These are phyloP conservation scores for Sciurus carolinensis DNA, from an alignment of 2,797 vertebrate genomes.

Conservation along the genomic window DNA sequence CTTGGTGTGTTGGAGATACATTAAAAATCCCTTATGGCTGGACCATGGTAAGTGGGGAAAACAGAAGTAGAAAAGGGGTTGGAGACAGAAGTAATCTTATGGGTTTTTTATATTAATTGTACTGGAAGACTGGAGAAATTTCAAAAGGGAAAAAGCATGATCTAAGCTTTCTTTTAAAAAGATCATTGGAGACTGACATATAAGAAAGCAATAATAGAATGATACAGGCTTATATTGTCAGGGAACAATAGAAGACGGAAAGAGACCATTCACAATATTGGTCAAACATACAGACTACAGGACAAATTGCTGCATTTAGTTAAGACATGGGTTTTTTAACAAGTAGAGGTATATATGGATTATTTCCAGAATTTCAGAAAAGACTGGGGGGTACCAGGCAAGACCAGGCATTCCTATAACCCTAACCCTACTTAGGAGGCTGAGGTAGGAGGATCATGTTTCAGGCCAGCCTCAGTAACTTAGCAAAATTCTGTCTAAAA, in stretches of 20 bases:
- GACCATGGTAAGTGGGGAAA: background rate
- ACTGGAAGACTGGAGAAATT: background rate
- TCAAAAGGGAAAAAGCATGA: background rate
- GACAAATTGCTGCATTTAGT: background rate
- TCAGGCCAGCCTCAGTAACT: background rate
- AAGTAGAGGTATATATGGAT: background rate
- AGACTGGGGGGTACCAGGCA: background rate
- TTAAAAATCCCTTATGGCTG: background rate
- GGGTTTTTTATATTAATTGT: background rate
- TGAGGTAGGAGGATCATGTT: background rate
- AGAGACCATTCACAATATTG: background rate
- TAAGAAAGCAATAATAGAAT: background rate
- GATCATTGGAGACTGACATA: background rate
- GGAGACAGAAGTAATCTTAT: background rate
- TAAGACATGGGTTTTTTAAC: background rate
- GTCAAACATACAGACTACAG: background rate
- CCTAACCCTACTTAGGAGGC: background rate
- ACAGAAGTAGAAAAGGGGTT: background rate
- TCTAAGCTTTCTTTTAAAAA: conserved; percentile 15
- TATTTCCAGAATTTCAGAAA: background rate
- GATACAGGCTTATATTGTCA: background rate
- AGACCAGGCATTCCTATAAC: background rate
- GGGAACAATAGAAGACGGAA: background rate
- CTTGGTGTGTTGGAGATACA: background rate
- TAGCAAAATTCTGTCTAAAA: background rate